Conservation (phyloP, 2,797 vertebrate species). For the Syngnathus acus region DNA sequence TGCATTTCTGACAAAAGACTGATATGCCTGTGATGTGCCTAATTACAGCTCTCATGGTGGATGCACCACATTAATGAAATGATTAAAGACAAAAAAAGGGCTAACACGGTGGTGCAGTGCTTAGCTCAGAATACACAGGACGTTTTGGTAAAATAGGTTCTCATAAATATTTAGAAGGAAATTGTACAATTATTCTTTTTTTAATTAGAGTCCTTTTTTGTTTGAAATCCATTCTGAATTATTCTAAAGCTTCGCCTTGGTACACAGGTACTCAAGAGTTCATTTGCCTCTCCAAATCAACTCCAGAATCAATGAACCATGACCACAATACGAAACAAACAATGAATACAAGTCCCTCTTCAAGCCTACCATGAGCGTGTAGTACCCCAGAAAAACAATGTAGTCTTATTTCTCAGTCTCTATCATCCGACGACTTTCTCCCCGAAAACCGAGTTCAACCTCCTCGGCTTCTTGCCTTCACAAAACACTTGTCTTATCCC, state of each 20-base stretch:
- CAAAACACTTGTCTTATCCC: conserved; percentile 57
- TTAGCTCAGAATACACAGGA: background rate
- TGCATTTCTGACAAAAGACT: conserved; percentile 13
- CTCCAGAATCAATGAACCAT: background rate
- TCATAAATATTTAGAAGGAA: background rate
- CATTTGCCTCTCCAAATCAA: too few species aligned
- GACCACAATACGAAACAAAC: background rate
- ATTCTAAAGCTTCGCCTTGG: background rate
- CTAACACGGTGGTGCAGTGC: background rate
- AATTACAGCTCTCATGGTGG: background rate
- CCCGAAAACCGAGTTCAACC: conserved; percentile 49
- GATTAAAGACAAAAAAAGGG: too few species aligned
- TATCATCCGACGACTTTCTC: conserved; percentile 31
- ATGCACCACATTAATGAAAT: background rate
- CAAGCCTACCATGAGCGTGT: conserved; percentile 3
- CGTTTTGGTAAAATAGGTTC: background rate
- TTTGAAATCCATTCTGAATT: background rate
- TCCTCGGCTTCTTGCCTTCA: conserved; percentile 51
- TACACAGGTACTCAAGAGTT: background rate
- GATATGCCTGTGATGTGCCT: conserved; percentile 4
- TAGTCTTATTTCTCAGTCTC: conserved; percentile 8
- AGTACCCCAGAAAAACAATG: conserved; percentile 8
- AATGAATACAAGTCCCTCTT: conserved; percentile 1
- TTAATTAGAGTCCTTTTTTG: too few species aligned
- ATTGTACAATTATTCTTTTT: too few species aligned